These are phyloP conservation scores for Abramis brama DNA, from an alignment of 2,113 vertebrate species.

Conservation along the genomic window DNA sequence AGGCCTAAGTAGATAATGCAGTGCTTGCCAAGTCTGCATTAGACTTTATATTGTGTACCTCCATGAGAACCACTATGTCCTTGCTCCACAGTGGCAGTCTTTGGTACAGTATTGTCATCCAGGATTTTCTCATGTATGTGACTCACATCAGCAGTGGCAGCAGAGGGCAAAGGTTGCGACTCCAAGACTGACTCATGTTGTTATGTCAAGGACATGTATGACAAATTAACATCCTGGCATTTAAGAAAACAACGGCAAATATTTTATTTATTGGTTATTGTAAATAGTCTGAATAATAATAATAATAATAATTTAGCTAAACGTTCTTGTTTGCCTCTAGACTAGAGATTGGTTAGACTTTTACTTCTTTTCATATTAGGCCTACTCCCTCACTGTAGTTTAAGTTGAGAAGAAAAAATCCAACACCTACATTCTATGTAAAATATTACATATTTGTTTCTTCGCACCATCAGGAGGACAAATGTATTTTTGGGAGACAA, in stretches of 20 bases:
- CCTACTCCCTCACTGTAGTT: background rate
- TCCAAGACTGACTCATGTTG: background rate
- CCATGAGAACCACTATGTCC: background rate
- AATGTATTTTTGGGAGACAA: constrained; percentile 1
- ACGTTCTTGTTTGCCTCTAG: background rate
- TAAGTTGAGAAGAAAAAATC: background rate
- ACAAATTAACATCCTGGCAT: background rate
- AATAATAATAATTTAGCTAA: background rate
- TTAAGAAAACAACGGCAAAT: background rate
- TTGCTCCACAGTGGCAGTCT: background rate
- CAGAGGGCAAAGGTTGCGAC: background rate
- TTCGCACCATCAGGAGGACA: background rate
- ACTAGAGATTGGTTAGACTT: background rate
- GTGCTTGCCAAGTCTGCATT: background rate
- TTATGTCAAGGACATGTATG: too few species aligned
- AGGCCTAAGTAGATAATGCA: background rate
- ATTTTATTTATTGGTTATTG: background rate
- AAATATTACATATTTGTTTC: background rate
- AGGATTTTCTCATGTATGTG: constrained; percentile 19
- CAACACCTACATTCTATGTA: background rate
- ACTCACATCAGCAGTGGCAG: constrained; percentile 1
- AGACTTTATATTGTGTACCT: background rate
- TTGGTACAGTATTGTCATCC: background rate
- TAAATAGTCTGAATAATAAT: background rate
- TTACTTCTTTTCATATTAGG: background rate